Percentiles rank a stretch among this genome's conserved stretches.
These are phyloP conservation scores for Drosophila sproati DNA, from an alignment of 1,140 invertebrate species.

Conservation along the genomic window DNA sequence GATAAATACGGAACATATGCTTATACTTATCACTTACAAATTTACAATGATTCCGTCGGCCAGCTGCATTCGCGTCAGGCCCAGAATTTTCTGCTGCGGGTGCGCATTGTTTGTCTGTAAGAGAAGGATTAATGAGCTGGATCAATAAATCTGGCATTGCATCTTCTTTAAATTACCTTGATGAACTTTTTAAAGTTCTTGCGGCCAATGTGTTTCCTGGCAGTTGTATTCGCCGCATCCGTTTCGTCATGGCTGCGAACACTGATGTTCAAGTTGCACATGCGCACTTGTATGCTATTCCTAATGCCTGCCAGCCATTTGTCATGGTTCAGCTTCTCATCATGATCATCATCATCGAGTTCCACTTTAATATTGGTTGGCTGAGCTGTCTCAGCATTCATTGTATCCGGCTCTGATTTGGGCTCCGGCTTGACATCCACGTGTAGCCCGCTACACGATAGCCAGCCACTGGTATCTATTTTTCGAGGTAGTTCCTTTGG, in stretches of 20 bases:
- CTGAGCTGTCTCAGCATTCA: conserved; percentile 1
- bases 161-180: conserved; percentile 46
- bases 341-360: conserved; percentile 11
- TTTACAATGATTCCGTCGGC: conserved; percentile 53
- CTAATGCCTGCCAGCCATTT: conserved; percentile 59
- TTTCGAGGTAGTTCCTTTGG: conserved; percentile 45
- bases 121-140: not conserved
- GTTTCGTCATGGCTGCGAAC: conserved; percentile 31
- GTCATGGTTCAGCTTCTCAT: conserved; percentile 26
- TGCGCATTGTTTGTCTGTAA: conserved; percentile 33
- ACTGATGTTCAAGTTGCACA: conserved; percentile 49
- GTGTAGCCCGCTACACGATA: conserved; percentile 66
- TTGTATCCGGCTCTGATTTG: conserved; percentile 21
- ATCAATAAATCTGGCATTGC: not conserved
- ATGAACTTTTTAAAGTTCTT: conserved; percentile 76
- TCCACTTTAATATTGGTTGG: conserved; percentile 34
- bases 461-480: conserved; percentile 62
- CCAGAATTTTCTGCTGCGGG: conserved; percentile 41
- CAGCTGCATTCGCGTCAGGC: conserved; percentile 51
- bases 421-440: conserved; percentile 40
- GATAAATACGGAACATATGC: conserved; percentile 1
- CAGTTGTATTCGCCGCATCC: conserved; percentile 18
- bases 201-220: conserved; percentile 37
- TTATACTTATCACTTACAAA: conserved; percentile 15
- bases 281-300: conserved; percentile 58